A percentile compares a stretch with the other conserved stretches of the same genome.
Conservation (phyloP, 2,797 vertebrate species). For the Gila robusta region DNA sequence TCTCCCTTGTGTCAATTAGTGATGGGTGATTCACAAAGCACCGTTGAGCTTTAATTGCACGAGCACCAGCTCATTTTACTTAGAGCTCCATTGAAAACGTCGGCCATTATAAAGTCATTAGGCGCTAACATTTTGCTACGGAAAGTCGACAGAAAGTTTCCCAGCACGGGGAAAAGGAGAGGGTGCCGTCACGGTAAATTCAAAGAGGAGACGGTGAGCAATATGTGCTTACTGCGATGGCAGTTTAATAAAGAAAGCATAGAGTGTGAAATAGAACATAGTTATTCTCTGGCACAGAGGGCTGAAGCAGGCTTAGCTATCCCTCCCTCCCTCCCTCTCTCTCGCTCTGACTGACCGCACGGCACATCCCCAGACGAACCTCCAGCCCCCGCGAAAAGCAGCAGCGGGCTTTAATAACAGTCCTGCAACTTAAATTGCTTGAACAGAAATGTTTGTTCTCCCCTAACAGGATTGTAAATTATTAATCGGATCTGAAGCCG, state of each 20-base stretch:
- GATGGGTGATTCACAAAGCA: conserved; percentile 59
- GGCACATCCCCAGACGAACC: conserved; percentile 55
- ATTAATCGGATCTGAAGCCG: conserved; percentile 77
- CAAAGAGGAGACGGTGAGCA: conserved; percentile 63
- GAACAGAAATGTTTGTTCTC: conserved; percentile 81
- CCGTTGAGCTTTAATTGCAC: conserved; percentile 63
- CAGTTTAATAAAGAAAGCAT: conserved; percentile 83
- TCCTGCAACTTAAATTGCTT: conserved; percentile 70
- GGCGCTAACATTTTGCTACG: conserved; percentile 41
- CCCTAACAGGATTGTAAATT: conserved; percentile 79
- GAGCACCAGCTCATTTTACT: conserved; percentile 64
- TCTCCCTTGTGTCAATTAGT: conserved; percentile 52
- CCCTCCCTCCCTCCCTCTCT: conserved; percentile 62
- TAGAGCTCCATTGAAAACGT: conserved; percentile 60
- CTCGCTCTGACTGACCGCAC: conserved; percentile 26
- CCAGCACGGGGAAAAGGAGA: conserved; percentile 20
- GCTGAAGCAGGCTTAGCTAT: conserved; percentile 64
- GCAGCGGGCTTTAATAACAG: conserved; percentile 73
- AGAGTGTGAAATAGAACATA: conserved; percentile 81
- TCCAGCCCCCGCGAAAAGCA: conserved; percentile 58
- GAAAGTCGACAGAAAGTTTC: conserved; percentile 53
- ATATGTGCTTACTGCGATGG: conserved; percentile 79
- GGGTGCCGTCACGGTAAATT: conserved; percentile 47
- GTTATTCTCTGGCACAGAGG: conserved; percentile 77
- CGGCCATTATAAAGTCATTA: conserved; percentile 63